Base-by-base conservation (phyloP, 2,888 invertebrate species). In the Euplexia lucipara region DNA sequence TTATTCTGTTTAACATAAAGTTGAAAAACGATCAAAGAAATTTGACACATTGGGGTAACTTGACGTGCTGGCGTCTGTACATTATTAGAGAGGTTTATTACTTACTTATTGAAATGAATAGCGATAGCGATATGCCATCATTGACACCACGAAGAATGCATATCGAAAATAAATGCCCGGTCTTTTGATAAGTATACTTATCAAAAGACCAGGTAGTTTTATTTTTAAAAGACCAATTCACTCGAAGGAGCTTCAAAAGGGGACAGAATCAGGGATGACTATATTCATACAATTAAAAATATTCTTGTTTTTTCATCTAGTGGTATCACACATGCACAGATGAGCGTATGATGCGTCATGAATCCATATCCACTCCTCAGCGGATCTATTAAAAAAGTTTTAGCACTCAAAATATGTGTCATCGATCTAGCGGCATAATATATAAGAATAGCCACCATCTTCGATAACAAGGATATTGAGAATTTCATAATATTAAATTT, bases 261-360 rank as follows among this genome's bases (percentile, higher is more conserved):
- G 18, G 4, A 39, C 26, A n/a, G 10, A 58, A 67, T 32, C 26
- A 20, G 10, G 14, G 9, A 48, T 41, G 8, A 41, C 9, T n/a
- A 39, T 4, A 68, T 22, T 16, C 16, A 49, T 44, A 16, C 10
- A 18, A 62, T 18, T 18, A 10, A 18, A 32, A 39, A 39, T 57
- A 37, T 56, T 42, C 51, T 52, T 47, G 51, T 61, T 52, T 30
- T 52, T 58, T 14, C 41, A 51, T 67, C 51, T 32, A 45, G 22
- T 39, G n/a, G 12, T 6, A 45, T 45, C 10, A 45, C 63, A 52
- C 4, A 58, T 45, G 47, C 51, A 45, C 16, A 54, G 20, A 47
- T 64, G 47, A 30, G 26, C 57, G 45, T 35, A 70, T 12, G 12
- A 64, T 75, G 75, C 56, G 75, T 75, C 75, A 75, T 18, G 42